These are phyloP conservation scores for Poeciliopsis presidionis DNA, from an alignment of 2,797 vertebrate species.

Conservation along the genomic window DNA sequence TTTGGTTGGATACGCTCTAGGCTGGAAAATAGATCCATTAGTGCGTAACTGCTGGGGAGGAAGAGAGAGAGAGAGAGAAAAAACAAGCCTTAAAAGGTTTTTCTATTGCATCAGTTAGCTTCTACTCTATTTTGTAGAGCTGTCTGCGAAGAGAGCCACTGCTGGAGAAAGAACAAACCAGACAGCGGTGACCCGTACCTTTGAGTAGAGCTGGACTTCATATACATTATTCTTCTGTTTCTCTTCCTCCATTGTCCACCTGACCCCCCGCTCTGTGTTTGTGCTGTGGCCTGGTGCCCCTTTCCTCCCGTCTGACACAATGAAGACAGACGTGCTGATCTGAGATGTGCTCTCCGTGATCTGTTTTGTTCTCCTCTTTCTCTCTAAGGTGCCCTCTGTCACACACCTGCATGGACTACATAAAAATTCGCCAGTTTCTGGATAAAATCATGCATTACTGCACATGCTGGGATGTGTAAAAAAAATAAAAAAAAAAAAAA, in stretches of 20 bases:
- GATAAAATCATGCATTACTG: not conserved
- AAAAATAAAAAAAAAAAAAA: not conserved
- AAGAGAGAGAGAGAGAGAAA: not conserved
- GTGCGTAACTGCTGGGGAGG: constrained; percentile 53
- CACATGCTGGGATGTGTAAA: not conserved
- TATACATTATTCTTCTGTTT: constrained; percentile 19
- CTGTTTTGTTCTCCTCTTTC: constrained; percentile 19
- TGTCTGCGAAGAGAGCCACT: constrained; percentile 12
- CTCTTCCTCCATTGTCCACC: constrained; percentile 31
- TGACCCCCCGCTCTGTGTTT: constrained; percentile 41
- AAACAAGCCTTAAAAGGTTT: constrained; percentile 70
- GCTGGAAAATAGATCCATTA: constrained; percentile 74
- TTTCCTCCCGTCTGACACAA: constrained; percentile 48
- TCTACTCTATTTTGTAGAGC: constrained; percentile 44
- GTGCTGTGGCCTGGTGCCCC: constrained; percentile 32
- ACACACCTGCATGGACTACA: constrained; percentile 39
- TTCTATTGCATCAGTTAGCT: constrained; percentile 64
- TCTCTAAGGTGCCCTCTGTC: constrained; percentile 26
- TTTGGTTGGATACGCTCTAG: constrained; percentile 63
- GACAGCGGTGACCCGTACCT: constrained; percentile 24
- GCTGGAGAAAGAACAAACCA: constrained; percentile 32
- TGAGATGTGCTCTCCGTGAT: constrained; percentile 35
- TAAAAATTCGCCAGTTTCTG: constrained; percentile 22
- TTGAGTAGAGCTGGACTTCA: constrained; percentile 24
- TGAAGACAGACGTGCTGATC: constrained; percentile 58